These are phyloP conservation scores for Atherinomorus stipes DNA, from an alignment of 2,113 vertebrate genomes.

Conservation along the genomic window DNA sequence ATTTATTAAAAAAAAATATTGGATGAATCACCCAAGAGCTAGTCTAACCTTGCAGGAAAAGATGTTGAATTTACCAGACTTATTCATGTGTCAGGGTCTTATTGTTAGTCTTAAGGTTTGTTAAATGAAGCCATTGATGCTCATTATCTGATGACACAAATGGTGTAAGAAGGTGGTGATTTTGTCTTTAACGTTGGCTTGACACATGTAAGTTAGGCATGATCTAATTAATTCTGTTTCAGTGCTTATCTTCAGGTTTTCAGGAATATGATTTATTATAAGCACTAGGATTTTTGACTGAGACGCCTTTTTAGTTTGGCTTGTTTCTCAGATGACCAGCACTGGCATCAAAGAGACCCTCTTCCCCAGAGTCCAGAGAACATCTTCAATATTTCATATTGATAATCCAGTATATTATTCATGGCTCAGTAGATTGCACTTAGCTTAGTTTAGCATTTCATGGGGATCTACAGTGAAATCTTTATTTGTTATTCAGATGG, in stretches of 20 bases:
- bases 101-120: not conserved
- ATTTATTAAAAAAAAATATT: conserved; percentile 53
- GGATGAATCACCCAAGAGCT: conserved; percentile 1
- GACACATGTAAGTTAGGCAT: not conserved
- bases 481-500: conserved; percentile 53
- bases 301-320: conserved; percentile 51
- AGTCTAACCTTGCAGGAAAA: not conserved
- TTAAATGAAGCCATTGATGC: not conserved
- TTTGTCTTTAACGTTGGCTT: not conserved
- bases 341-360: conserved; percentile 33
- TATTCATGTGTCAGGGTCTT: too few relatives aligned
- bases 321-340: conserved; percentile 55
- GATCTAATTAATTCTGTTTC: not conserved
- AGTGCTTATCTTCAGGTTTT: too few relatives aligned
- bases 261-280: conserved; percentile 6
- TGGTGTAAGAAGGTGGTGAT: not conserved
- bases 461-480: conserved; percentile 48
- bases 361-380: conserved; percentile 19
- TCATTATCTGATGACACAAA: not conserved
- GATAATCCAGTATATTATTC: conserved; percentile 69
- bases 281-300: conserved; percentile 11
- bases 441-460: conserved; percentile 63
- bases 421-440: conserved; percentile 52
- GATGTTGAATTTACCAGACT: conserved; percentile 2
- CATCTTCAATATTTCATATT: conserved; percentile 68